Conservation (phyloP, 2,113 vertebrate genomes). For the Tauraco erythrolophus region DNA sequence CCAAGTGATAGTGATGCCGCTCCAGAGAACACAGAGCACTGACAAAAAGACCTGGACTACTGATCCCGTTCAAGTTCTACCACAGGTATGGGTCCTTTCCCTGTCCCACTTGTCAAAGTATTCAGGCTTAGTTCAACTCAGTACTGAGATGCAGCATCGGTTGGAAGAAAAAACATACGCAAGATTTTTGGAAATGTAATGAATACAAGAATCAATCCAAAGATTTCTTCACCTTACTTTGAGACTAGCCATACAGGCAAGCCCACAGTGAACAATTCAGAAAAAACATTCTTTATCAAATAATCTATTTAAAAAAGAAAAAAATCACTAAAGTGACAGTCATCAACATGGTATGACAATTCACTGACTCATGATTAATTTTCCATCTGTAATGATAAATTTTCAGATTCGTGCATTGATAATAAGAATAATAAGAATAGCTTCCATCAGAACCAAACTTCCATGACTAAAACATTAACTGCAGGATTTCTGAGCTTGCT, state of each 20-base stretch:
- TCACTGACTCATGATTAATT: not conserved
- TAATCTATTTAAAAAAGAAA: not conserved
- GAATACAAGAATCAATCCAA: not conserved
- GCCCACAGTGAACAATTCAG: not conserved
- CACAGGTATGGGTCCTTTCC: accelerated
- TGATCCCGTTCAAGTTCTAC: not conserved
- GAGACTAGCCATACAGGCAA: not conserved
- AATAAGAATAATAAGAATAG: not conserved
- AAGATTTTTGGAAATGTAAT: not conserved
- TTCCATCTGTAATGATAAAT: not conserved
- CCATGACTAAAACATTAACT: not conserved
- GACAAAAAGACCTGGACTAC: not conserved
- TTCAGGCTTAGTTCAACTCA: not conserved
- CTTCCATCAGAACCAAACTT: not conserved
- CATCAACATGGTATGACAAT: not conserved
- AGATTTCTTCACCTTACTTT: not conserved
- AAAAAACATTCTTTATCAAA: not conserved
- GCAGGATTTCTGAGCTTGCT: not conserved
- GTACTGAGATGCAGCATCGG: not conserved
- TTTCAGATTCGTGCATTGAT: not conserved
- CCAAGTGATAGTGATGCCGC: not conserved
- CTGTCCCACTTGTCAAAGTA: not conserved
- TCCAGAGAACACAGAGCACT: not conserved
- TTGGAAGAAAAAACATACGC: not conserved
- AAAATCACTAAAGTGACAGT: not conserved